Evolutionary conservation across 2,113 vertebrate species (phyloP), one percentile per base, ranked within the genome.

Genomic region (Mirounga angustirostris): DNA sequence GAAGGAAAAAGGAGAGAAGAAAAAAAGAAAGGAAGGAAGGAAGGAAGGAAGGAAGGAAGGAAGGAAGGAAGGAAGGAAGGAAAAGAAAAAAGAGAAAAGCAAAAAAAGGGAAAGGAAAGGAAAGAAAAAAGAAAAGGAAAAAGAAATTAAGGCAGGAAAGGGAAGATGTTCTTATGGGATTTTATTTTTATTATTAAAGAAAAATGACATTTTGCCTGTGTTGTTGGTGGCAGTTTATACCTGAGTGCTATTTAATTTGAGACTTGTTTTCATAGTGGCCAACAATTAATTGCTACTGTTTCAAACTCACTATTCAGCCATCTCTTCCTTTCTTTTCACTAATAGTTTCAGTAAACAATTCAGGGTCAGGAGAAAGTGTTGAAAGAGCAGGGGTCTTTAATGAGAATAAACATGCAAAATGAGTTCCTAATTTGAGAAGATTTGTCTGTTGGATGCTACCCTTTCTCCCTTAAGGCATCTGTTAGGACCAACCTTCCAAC

Each of bases 321-420:
- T 65, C 56, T 96, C 54, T 91, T 82, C 30, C 67, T 89, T 78
- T 96, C 36, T 92, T 83, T 92, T 56, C 71, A 86, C 4, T 74
- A 73, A 95, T 36, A 1, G 9, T 94, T 96, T 97, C 65, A 91
- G 50, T 78, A 93, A 92, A 92, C 5, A 89, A 86, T n/a, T 16
- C 65, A 89, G 4, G 85, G 84, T 71, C 13, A 50, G n/a, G 58
- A 80, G 18, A 74, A 94, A 87, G 0, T 43, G 3, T 52, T 80
- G 2, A 69, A 95, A 94, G 63, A 81, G 3, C 50, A 80, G 59
- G 3, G 10, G 33, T 69, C 21, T 94, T 91, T 40, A 82, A 78
- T 89, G 19, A 91, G 33, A 85, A 94, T 67, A 94, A 88, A 87
- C 15, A 71, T 33, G 36, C 56, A 89, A 87, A 79, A 84, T 22